Evolutionary conservation across 2,113 vertebrate genomes (phyloP).

Genomic region (Vombatus ursinus): DNA sequence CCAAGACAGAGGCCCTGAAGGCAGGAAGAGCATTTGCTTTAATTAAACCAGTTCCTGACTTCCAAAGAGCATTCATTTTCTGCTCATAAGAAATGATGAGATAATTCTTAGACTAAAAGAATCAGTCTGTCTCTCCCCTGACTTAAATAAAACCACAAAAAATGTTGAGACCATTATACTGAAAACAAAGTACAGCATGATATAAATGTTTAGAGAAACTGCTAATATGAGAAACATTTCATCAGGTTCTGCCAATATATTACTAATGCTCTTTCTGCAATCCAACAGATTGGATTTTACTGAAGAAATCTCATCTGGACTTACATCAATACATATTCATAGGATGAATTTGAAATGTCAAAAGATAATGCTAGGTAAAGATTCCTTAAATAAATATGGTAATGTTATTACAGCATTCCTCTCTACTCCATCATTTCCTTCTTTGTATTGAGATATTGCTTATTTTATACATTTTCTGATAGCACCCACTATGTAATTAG

Average conservation of each 20-base stretch:
- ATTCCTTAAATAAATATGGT: constrained; percentile 44
- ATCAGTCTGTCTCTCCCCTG: background rate
- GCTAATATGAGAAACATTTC: constrained; percentile 25
- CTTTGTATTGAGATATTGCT: background rate
- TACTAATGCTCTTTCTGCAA: constrained; percentile 12
- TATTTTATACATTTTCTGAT: background rate
- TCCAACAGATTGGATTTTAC: constrained; percentile 5
- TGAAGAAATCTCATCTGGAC: constrained; percentile 11
- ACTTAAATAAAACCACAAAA: constrained; percentile 19
- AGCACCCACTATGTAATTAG: background rate
- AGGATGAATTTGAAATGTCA: constrained; percentile 22
- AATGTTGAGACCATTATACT: constrained; percentile 10
- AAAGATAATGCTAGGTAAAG: background rate
- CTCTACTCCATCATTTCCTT: background rate
- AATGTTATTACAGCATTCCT: background rate
- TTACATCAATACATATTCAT: constrained; percentile 29
- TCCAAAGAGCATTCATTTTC: background rate
- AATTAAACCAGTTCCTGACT: constrained; percentile 30
- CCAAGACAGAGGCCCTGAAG: background rate
- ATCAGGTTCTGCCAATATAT: background rate
- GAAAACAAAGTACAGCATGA: constrained; percentile 16
- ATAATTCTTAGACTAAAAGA: constrained; percentile 21
- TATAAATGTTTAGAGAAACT: constrained; percentile 22
- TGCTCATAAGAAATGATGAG: constrained; percentile 10
- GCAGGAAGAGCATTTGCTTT: background rate